Evolutionary conservation across 2,113 vertebrate genomes (phyloP), one percentile per base, ranked within the genome.

Genomic region (Syrmaticus mikado): DNA sequence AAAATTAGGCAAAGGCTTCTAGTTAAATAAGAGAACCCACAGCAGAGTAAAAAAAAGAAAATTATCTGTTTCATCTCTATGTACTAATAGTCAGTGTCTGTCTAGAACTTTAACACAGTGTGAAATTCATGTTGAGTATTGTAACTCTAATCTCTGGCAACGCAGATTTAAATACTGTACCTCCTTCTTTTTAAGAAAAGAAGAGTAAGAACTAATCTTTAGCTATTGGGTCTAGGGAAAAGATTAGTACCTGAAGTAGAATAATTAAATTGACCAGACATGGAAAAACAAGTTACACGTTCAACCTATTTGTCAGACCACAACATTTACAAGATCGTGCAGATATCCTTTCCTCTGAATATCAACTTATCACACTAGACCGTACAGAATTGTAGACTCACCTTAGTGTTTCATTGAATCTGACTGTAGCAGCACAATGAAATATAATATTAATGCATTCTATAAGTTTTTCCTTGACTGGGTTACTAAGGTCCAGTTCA

Each of bases 351-450:
- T 36, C 53, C 32, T 66, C 28, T 25, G 5, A 70, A 6, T 4
- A 21, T 6, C 19, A 62, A 0, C 46, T 87, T 85, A 84, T 6
- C 32, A 74, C 34, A 58, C 3, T 9, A 75, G 16, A 22, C 13
- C 15, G 43, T 8, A 62, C 8, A 53, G n/a, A 76, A 53, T 24
- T 70, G 61, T 70, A 89, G 25, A 96, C 98, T 98, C 95, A 99
- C 99, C 99, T 99, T 64, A 99, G 98, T 4, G 98, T 98, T 97
- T 99, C 99, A 84, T 99, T 99, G 92, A 99, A 99, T 96, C 99
- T 98, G 93, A 99, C 95, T 32, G 99, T 99, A 95, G 99, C 99
- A 60, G 99, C 99, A 81, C 99, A 99, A 97, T 99, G 99, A 97
- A 99, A 99, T 96, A 99, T 91, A 7, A 99, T 94, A 96, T 99